These are phyloP conservation scores for Drymonia ruficornis DNA, from an alignment of 2,888 invertebrate species.

Conservation along the genomic window DNA sequence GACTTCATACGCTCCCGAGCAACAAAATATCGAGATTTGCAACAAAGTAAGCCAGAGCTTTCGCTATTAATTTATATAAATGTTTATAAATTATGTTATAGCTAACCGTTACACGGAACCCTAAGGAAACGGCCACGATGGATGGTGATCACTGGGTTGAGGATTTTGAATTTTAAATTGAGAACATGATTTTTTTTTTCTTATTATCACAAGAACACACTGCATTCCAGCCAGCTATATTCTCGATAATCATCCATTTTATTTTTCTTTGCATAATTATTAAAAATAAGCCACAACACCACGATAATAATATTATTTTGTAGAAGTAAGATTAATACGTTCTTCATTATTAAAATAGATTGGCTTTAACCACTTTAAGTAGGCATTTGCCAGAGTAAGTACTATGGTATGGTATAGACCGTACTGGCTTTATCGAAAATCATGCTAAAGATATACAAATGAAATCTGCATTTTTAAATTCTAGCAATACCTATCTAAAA, in stretches of 20 bases:
- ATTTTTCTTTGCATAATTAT: not conserved
- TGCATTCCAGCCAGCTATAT: conserved; percentile 19
- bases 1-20: not conserved
- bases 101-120: conserved; percentile 1
- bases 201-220: conserved; percentile 25
- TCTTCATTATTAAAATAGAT: no score
- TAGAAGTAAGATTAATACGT: no score
- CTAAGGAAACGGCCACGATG: conserved; percentile 16
- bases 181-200: conserved; percentile 32
- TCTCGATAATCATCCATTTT: not conserved
- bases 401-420: no score
- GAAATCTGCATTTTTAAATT: no score
- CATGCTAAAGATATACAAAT: no score
- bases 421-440: no score
- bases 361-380: no score
- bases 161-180: conserved; percentile 54
- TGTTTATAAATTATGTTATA: conserved; percentile 12
- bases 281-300: not conserved
- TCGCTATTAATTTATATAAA: not conserved
- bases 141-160: conserved; percentile 45
- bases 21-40: not conserved
- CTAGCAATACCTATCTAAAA: no score
- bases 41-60: not conserved
- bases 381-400: no score
- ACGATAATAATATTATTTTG: no score